Evolutionary conservation across 1,140 invertebrate species (phyloP).

Genomic region (Drosophila burlai): DNA sequence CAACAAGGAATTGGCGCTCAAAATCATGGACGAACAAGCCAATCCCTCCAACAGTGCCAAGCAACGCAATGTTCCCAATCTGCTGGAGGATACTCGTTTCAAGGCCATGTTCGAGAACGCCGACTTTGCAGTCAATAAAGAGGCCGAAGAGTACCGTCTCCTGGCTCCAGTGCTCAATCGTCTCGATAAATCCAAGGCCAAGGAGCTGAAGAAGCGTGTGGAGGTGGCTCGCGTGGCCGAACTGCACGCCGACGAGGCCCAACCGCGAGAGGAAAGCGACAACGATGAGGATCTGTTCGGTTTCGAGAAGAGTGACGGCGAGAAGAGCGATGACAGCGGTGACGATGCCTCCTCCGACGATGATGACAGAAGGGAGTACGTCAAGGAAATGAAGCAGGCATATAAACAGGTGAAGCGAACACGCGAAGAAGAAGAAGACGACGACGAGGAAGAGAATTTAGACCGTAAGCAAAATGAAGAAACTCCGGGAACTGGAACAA

Average conservation of each 20-base stretch:
- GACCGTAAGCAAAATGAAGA: conserved; percentile 4
- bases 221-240: conserved; percentile 82
- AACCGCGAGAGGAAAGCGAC: conserved; percentile 79
- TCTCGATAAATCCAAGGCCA: conserved; percentile 89
- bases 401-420: conserved; percentile 86
- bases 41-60: conserved; percentile 87
- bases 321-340: conserved; percentile 48
- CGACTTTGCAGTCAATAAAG: conserved; percentile 96
- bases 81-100: conserved; percentile 95
- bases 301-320: conserved; percentile 69
- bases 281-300: conserved; percentile 85
- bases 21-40: conserved; percentile 89
- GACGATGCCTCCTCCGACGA: conserved; percentile 89
- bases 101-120: conserved; percentile 96
- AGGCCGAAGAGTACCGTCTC: conserved; percentile 93
- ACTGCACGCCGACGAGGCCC: conserved; percentile 77
- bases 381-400: conserved; percentile 92
- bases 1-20: conserved; percentile 94
- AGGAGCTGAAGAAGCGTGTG: conserved; percentile 86
- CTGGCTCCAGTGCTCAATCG: conserved; percentile 96
- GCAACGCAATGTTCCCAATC: conserved; percentile 87
- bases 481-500: conserved; percentile 22
- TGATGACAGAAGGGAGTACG: conserved; percentile 92
- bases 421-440: conserved; percentile 78
- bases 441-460: conserved; percentile 48